Evolutionary conservation across 2,888 invertebrate genomes (phyloP), one percentile per base, ranked within the genome.

Genomic region (Cephus spinipes): DNA sequence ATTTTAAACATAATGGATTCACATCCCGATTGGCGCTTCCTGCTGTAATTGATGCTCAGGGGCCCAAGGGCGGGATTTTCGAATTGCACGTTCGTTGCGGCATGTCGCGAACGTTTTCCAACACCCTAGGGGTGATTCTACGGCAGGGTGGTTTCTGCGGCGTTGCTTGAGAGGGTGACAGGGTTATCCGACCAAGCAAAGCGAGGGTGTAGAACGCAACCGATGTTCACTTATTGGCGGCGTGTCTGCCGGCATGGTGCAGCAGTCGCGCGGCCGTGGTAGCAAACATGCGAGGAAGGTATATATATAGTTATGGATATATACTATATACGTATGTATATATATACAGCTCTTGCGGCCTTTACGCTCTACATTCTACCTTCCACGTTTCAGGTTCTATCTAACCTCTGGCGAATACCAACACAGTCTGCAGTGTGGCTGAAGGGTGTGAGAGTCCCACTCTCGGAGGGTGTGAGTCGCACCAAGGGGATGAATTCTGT

Each of bases 151-250:
- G 55, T 55, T 55, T 55, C 55, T 55, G 55, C 55, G 55, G 55
- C 55, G 23, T 55, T 6, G 55, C 55, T 55, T 55, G 55, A 55
- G 55, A 23, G 55, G 55, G 55, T 55, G 55, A 55, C 55, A 55
- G 55, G 55, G 55, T 55, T 55, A 55, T 55, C 55, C 55, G 55
- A 55, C 55, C 55, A 86, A 80, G 87, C 83, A 85, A 86, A 88
- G 86, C 83, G 85, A 84, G 88, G 85, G 85, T 87, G 88, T 86
- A 84, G 87, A 89, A 88, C 86, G 88, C 89, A 87, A 89, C 87
- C 89, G 90, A 91, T 90, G 91, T 90, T 91, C 91, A 89, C 90
- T 91, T 91, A 91, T 91, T 91, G 91, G 90, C 86, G 89, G 90
- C 90, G 89, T 91, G 91, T 91, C 88, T 89, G 89, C 89, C 90